These are phyloP conservation scores for Girardinichthys multiradiatus DNA, from an alignment of 2,113 vertebrate species.

Conservation along the genomic window DNA sequence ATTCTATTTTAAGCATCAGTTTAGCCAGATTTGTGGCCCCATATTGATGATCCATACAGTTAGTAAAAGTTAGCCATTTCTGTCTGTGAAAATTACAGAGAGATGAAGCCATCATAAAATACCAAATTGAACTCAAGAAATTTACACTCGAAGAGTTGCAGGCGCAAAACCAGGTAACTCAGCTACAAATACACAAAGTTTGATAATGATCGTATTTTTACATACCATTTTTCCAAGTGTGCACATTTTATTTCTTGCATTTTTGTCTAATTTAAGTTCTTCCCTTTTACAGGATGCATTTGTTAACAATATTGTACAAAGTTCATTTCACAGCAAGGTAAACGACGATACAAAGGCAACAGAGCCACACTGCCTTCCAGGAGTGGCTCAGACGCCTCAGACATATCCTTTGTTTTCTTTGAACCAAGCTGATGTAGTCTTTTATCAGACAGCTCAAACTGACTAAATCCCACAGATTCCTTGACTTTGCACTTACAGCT, in stretches of 20 bases:
- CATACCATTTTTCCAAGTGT: not conserved
- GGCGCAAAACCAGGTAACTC: constrained; percentile 54
- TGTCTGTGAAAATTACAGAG: constrained; percentile 72
- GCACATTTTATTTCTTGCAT: not conserved
- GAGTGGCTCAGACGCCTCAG: constrained; percentile 77
- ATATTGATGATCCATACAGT: not conserved
- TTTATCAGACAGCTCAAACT: not conserved
- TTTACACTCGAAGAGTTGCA: constrained; percentile 73
- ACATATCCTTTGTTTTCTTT: constrained; percentile 86
- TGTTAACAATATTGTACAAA: constrained; percentile 84
- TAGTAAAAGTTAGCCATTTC: not conserved
- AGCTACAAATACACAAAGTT: constrained; percentile 84
- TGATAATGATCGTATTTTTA: not conserved
- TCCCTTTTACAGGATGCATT: constrained; percentile 83
- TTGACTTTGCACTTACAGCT: constrained; percentile 85
- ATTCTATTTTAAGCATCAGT: not conserved
- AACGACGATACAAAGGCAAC: constrained; percentile 81
- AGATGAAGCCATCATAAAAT: constrained; percentile 72
- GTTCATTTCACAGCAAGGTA: constrained; percentile 86
- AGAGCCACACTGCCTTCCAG: constrained; percentile 79
- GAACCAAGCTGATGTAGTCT: not conserved
- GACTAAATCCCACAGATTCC: constrained; percentile 37
- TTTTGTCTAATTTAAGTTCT: not conserved
- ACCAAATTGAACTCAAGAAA: constrained; percentile 72
- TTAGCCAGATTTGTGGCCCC: not conserved